phyloP scores from a whole-genome alignment of 2,888 invertebrate genomes.

The Rhodophaea formosa region DNA sequence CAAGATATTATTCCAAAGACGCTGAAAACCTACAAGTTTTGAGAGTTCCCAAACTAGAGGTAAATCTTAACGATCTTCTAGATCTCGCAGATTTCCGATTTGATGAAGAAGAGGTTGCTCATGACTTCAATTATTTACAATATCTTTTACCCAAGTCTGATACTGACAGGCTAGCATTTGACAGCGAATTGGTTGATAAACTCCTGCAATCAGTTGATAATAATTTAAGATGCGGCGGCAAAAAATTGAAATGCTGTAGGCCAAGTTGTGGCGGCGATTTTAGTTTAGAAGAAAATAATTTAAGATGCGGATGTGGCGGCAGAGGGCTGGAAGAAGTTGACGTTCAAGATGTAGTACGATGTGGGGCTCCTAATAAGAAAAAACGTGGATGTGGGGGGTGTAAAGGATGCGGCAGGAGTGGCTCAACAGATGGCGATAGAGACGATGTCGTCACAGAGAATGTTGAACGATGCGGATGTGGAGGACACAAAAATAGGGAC shows the following conservation, averaged over 20 bases:
- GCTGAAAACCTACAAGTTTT: not conserved
- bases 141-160: not conserved
- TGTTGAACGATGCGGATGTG: not conserved
- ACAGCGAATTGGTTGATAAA: not conserved
- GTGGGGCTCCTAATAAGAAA: not conserved
- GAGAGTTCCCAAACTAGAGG: not conserved
- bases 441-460: not conserved
- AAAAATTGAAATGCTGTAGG: too few relatives aligned
- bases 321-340: not conserved
- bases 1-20: not conserved
- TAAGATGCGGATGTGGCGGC: not conserved
- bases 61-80: not conserved
- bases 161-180: not conserved
- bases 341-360: not conserved
- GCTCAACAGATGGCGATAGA: not conserved
- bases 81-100: not conserved
- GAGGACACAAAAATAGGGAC: too few relatives aligned
- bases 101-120: not conserved
- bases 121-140: not conserved
- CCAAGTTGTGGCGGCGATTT: not conserved
- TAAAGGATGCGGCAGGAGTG: not conserved
- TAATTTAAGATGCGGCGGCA: not conserved
- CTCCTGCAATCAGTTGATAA: not conserved
- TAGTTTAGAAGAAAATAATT: not conserved
- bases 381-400: not conserved